Percentiles rank a stretch among this genome's conserved stretches.
These are phyloP conservation scores for Cheilosia vernalis DNA, from an alignment of 2,888 invertebrate genomes.

Conservation along the genomic window DNA sequence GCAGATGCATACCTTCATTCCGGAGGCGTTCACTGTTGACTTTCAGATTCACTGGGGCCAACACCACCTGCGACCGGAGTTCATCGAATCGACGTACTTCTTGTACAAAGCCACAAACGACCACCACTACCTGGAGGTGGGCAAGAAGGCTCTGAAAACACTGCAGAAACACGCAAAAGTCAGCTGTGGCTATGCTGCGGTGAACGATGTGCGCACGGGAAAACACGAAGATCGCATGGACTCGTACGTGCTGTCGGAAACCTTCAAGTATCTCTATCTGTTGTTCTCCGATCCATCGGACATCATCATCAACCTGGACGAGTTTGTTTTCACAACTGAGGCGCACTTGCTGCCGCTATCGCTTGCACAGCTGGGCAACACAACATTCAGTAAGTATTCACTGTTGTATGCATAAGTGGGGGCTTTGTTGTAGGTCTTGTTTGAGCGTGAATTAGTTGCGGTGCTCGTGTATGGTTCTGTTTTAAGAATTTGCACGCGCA, in stretches of 20 bases:
- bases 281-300: constrained; percentile 95
- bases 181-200: constrained; percentile 98
- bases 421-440: constrained; percentile 20
- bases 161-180: constrained; percentile 95
- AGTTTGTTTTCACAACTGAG: constrained; percentile 96
- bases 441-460: constrained; percentile 18
- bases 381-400: constrained; percentile 82
- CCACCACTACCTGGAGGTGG: constrained; percentile 96
- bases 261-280: constrained; percentile 98
- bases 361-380: constrained; percentile 87
- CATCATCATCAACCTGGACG: constrained; percentile 91
- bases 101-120: constrained; percentile 97
- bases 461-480: constrained; percentile 25
- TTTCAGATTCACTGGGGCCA: constrained; percentile 99
- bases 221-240: constrained; percentile 98
- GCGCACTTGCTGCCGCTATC: constrained; percentile 97
- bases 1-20: constrained; percentile 98
- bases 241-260: constrained; percentile 98
- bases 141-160: constrained; percentile 93
- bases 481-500: constrained; percentile 33
- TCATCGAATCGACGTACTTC: constrained; percentile 99
- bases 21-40: constrained; percentile 99
- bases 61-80: constrained; percentile 98
- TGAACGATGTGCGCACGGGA: constrained; percentile 96
- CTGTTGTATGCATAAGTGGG: constrained; percentile 59